Percentiles rank a stretch among this genome's conserved stretches.
Evolutionary conservation across 1,140 invertebrate species (phyloP).

Genomic region (Drosophila repletoides): DNA sequence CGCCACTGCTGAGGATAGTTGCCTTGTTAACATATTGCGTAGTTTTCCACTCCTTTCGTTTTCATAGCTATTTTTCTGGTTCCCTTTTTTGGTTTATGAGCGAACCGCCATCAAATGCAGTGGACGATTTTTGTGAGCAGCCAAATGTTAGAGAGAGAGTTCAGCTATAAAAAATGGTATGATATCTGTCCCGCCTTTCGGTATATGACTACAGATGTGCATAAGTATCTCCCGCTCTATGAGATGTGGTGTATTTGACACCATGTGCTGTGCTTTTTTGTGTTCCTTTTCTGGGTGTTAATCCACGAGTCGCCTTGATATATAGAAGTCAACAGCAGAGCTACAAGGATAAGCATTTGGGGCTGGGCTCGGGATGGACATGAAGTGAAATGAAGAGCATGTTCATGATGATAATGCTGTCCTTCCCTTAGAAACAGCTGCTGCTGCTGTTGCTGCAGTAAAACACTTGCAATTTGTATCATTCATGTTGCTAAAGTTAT

Average conservation of each 20-base stretch:
- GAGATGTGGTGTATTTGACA: constrained; percentile 26
- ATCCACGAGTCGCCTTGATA: constrained; percentile 63
- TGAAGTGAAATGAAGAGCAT: neutral
- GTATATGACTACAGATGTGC: constrained; percentile 13
- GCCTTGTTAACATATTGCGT: constrained; percentile 64
- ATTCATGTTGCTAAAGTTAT: constrained; percentile 10
- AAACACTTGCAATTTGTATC: constrained; percentile 62
- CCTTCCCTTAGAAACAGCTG: constrained; percentile 45
- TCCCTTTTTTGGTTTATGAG: constrained; percentile 66
- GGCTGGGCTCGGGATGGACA: neutral
- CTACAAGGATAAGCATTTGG: neutral
- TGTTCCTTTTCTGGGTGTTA: constrained; percentile 37
- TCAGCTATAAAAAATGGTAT: constrained; percentile 61
- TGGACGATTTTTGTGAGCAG: constrained; percentile 20
- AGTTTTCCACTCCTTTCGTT: constrained; percentile 38
- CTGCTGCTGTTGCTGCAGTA: constrained; percentile 62
- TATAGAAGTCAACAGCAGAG: constrained; percentile 60
- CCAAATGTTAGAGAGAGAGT: constrained; percentile 1
- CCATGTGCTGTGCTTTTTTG: constrained; percentile 12
- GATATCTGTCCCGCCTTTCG: constrained; percentile 32
- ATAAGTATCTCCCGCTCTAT: constrained; percentile 25
- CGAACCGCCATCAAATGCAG: constrained; percentile 71
- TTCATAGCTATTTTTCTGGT: neutral
- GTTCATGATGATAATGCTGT: neutral
- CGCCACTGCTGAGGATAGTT: neutral